phyloP scores from a whole-genome alignment of 2,797 vertebrate species.

The Cichlasoma orientale region DNA sequence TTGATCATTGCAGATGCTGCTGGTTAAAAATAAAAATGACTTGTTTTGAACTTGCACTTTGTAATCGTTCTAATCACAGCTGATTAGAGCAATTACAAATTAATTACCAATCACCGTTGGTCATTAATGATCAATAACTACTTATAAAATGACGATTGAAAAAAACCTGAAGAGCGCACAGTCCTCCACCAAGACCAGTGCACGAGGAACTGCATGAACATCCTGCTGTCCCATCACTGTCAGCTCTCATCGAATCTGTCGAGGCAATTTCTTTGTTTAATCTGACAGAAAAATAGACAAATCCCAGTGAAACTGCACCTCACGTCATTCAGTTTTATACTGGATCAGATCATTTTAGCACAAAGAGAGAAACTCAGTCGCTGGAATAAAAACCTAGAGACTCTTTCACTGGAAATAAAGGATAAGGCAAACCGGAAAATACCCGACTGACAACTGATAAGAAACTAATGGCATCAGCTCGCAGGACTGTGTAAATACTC shows the following conservation, averaged over 20 bases:
- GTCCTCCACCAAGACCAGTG: not conserved
- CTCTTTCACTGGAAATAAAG: not conserved
- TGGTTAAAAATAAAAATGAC: too few relatives aligned
- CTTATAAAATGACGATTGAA: too few relatives aligned
- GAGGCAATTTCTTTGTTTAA: not conserved
- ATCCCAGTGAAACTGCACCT: not conserved
- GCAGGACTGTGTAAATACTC: not conserved
- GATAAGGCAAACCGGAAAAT: not conserved
- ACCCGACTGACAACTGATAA: not conserved
- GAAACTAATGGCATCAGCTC: constrained; percentile 17
- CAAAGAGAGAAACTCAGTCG: not conserved
- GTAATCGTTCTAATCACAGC: not conserved
- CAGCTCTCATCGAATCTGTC: not conserved
- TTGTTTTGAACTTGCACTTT: not conserved
- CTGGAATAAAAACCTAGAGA: not conserved
- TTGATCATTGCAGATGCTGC: not conserved
- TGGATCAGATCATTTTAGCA: not conserved
- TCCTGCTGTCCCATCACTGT: not conserved
- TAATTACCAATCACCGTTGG: not conserved
- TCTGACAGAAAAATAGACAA: not conserved
- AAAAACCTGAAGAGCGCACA: not conserved
- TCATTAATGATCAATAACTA: not conserved
- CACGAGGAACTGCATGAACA: not conserved
- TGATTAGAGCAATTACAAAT: too few relatives aligned
- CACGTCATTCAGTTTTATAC: not conserved